Percentiles rank a stretch among this genome's conserved stretches.
Evolutionary conservation across 2,113 vertebrate species (phyloP).

Genomic region (Mustela nigripes): DNA sequence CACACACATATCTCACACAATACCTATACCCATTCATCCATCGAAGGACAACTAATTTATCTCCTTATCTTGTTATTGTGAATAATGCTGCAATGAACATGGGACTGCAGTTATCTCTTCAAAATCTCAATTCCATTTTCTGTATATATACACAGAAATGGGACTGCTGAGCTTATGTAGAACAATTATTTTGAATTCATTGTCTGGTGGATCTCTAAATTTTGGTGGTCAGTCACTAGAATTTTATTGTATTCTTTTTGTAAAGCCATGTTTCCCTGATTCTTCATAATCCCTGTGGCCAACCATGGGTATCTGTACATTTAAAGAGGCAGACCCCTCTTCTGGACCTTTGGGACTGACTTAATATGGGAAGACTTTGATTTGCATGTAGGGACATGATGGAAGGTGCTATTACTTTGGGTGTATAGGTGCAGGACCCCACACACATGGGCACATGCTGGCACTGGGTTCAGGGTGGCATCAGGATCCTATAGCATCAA

Average conservation of each 20-base stretch:
- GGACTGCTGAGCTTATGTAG: background rate
- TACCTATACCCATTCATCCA: background rate
- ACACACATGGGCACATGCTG: fast-evolving
- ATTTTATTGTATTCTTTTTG: background rate
- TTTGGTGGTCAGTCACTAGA: background rate
- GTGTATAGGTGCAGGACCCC: background rate
- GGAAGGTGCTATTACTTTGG: background rate
- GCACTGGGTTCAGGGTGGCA: background rate
- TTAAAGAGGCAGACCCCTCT: background rate
- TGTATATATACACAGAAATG: background rate
- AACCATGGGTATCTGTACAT: background rate
- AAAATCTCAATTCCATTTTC: background rate
- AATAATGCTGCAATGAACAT: background rate
- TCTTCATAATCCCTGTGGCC: background rate
- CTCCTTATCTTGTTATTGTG: background rate
- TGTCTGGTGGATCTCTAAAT: background rate
- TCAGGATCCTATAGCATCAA: no score
- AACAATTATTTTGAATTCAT: background rate
- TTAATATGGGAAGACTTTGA: background rate
- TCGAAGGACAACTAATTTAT: background rate
- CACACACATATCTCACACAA: background rate
- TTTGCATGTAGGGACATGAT: no score
- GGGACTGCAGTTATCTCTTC: background rate
- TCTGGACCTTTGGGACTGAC: background rate
- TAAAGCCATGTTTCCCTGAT: background rate